Evolutionary conservation across 2,888 invertebrate genomes (phyloP), one percentile per base, ranked within the genome.

Genomic region (Ellobium chinense): DNA sequence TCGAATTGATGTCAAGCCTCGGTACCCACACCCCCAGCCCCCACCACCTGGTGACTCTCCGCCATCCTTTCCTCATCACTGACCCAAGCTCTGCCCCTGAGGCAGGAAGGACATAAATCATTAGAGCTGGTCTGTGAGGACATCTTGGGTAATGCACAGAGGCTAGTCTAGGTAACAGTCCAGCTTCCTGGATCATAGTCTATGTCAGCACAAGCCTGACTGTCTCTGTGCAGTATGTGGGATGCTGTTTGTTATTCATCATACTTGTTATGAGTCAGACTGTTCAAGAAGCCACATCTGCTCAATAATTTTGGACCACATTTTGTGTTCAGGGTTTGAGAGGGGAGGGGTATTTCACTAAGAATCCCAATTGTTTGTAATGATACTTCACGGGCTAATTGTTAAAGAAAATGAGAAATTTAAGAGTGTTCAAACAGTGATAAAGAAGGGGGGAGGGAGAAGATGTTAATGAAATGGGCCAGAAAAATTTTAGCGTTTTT

Each of bases 1-100:
- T 75, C 83, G 89, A 31, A 70, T 89, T 56, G 81, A 76, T 39
- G 65, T 31, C 74, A 84, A 65, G 82, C 78, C 63, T 37, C 80
- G 74, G 37, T 74, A 74, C 27, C 66, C 78, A 36, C 80, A 81
- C 58, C 75, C 77, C 18, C 80, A 80, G n/a, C 82, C 81, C 14
- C 83, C 79, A 14, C 81, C 83, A n/a, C 75, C 82, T 24, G 83
- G 81, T 37, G 82, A 82, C 12, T 80, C 80, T 34, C 75, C 80
- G 2, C 31, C 74, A 5, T 54, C 31, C 39, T 83, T 69, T 63
- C 60, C 75, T 14, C 74, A 78, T 24, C 80, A 77, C 75, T 83
- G 80, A 81, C 75, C 65, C 65, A 58, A 39, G 65, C 39, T 46
- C 4, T 39, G 63, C 62, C 56, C 60, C 69, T 62, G 31, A 65